Evolutionary conservation across 2,888 invertebrate genomes (phyloP).

Genomic region (Drosophila lacicola): DNA sequence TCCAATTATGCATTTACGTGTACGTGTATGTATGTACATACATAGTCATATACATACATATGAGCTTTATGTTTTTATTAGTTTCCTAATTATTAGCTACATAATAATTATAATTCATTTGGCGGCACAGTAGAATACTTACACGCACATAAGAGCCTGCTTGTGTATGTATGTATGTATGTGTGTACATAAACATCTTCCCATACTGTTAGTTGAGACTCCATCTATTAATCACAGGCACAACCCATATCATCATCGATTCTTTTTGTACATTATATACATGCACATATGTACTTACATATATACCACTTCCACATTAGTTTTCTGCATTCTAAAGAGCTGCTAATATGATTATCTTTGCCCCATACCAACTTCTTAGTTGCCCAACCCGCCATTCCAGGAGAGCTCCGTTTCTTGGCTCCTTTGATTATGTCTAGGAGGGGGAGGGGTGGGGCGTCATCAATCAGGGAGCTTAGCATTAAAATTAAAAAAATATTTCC

Average conservation of each 20-base stretch:
- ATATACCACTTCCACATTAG: slow-evolving; percentile 23
- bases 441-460: slow-evolving; percentile 37
- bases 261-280: slow-evolving; percentile 21
- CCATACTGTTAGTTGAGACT: slow-evolving; percentile 26
- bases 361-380: background rate
- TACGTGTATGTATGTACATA: background rate
- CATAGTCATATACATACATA: background rate
- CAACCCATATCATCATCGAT: slow-evolving; percentile 32
- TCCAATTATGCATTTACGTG: slow-evolving; percentile 59
- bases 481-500: slow-evolving; percentile 42
- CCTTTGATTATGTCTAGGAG: slow-evolving; percentile 40
- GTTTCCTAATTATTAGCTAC: slow-evolving; percentile 24
- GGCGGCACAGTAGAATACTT: slow-evolving; percentile 1
- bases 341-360: slow-evolving; percentile 42
- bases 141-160: background rate
- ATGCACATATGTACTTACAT: slow-evolving; percentile 3
- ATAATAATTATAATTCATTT: slow-evolving; percentile 23
- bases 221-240: slow-evolving; percentile 43
- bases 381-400: background rate
- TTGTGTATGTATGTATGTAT: background rate
- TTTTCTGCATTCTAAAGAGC: slow-evolving; percentile 34
- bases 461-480: slow-evolving; percentile 56
- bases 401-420: background rate
- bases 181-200: slow-evolving; percentile 6
- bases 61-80: slow-evolving; percentile 28